Percentiles rank a stretch among this genome's conserved stretches.
Conservation (phyloP, 2,888 invertebrate genomes). For the Drosophila kuntzei region DNA sequence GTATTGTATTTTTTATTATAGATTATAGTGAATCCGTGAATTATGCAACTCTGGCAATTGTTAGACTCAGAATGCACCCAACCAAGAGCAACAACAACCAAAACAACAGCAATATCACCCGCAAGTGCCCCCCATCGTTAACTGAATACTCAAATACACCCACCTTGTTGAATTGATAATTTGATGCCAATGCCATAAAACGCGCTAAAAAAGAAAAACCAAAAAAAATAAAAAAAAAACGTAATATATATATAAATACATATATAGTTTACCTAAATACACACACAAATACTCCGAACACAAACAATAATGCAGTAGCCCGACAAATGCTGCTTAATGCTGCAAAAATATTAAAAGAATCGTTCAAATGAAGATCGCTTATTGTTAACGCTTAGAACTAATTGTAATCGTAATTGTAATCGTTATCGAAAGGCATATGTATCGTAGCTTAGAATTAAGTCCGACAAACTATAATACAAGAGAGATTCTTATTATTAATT, state of each 20-base stretch:
- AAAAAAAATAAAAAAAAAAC: background rate
- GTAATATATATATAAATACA: background rate
- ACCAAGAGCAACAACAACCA: constrained; percentile 57
- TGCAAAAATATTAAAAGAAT: constrained; percentile 5
- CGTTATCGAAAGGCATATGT: constrained; percentile 37
- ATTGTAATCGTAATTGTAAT: constrained; percentile 21
- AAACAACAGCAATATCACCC: constrained; percentile 61
- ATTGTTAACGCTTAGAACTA: constrained; percentile 44
- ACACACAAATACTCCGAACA: constrained; percentile 26
- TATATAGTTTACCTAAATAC: constrained; percentile 21
- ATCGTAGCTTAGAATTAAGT: constrained; percentile 43
- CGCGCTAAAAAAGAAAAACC: constrained; percentile 37
- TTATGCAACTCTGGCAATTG: constrained; percentile 81
- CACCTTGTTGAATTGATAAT: constrained; percentile 62
- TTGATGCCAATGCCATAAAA: constrained; percentile 54
- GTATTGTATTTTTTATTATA: constrained; percentile 76
- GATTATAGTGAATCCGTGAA: constrained; percentile 80
- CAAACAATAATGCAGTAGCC: constrained; percentile 65
- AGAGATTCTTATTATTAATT: constrained; percentile 8
- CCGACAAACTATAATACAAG: constrained; percentile 10
- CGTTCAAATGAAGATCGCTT: constrained; percentile 5
- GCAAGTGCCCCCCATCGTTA: constrained; percentile 63
- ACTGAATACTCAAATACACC: constrained; percentile 54
- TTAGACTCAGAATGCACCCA: constrained; percentile 76
- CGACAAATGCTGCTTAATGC: constrained; percentile 56